Evolutionary conservation across 2,113 vertebrate genomes (phyloP).

Genomic region (Austrofundulus limnaeus): DNA sequence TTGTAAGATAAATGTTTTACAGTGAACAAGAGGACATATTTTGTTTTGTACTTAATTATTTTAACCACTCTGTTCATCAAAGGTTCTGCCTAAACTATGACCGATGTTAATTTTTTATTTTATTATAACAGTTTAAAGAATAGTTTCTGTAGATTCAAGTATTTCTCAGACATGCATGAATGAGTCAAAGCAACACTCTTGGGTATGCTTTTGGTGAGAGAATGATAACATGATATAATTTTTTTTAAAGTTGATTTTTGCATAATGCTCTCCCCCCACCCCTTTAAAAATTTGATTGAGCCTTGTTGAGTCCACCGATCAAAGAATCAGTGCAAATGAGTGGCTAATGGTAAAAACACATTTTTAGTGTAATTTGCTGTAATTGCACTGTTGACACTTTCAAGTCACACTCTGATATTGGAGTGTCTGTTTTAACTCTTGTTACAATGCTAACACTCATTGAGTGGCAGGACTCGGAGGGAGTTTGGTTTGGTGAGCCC

Average conservation of each 20-base stretch:
- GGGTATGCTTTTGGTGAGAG: too few relatives aligned
- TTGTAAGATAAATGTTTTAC: not conserved
- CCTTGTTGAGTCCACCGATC: not conserved
- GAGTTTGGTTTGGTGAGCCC: constrained; percentile 44
- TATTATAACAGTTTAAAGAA: too few relatives aligned
- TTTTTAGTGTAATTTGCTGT: too few relatives aligned
- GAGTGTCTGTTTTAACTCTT: constrained; percentile 23
- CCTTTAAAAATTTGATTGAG: not conserved
- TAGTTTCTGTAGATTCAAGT: too few relatives aligned
- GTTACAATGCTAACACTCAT: constrained; percentile 12
- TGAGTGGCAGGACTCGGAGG: constrained; percentile 28
- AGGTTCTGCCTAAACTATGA: too few relatives aligned
- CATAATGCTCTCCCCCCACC: not conserved
- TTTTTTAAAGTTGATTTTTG: too few relatives aligned
- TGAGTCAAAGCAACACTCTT: too few relatives aligned
- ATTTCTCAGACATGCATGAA: too few relatives aligned
- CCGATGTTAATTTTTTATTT: too few relatives aligned
- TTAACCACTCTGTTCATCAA: not conserved
- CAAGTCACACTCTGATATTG: constrained; percentile 14
- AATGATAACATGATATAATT: too few relatives aligned
- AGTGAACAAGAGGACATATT: not conserved
- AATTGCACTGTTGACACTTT: too few relatives aligned
- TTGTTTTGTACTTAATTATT: not conserved
- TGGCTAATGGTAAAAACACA: not conserved
- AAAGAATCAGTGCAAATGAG: not conserved